Evolutionary conservation across 2,113 vertebrate genomes (phyloP).

Genomic region (Stercorarius parasiticus): DNA sequence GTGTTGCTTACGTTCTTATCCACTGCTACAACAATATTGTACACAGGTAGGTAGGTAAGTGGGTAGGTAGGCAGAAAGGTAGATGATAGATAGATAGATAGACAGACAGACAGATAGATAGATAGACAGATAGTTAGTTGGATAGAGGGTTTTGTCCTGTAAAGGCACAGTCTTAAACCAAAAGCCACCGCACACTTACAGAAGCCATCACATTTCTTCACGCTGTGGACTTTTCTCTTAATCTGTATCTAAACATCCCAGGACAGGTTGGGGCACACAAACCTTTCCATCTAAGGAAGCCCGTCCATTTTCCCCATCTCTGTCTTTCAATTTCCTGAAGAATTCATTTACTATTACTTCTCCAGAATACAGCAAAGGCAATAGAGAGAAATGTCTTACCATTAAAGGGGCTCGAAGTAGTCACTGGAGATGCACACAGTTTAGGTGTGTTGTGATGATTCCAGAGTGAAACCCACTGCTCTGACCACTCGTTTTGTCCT

Average conservation of each 20-base stretch:
- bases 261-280: background rate
- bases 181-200: background rate
- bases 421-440: background rate
- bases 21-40: background rate
- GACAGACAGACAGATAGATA: background rate
- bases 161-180: background rate
- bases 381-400: background rate
- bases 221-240: background rate
- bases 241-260: background rate
- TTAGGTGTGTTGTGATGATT: background rate
- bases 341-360: background rate
- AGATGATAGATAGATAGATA: background rate
- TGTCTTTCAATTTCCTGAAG: background rate
- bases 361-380: background rate
- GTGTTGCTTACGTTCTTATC: background rate
- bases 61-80: background rate
- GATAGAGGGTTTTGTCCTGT: background rate
- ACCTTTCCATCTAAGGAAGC: background rate
- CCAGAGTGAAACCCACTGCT: background rate
- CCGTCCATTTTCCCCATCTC: background rate
- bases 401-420: background rate
- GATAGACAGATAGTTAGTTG: background rate
- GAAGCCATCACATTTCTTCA: background rate
- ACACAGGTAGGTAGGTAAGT: background rate
- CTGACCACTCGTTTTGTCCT: background rate